Percentiles rank a stretch among this genome's conserved stretches.
phyloP scores from a whole-genome alignment of 2,888 invertebrate genomes.

The Clitarchus hookeri region DNA sequence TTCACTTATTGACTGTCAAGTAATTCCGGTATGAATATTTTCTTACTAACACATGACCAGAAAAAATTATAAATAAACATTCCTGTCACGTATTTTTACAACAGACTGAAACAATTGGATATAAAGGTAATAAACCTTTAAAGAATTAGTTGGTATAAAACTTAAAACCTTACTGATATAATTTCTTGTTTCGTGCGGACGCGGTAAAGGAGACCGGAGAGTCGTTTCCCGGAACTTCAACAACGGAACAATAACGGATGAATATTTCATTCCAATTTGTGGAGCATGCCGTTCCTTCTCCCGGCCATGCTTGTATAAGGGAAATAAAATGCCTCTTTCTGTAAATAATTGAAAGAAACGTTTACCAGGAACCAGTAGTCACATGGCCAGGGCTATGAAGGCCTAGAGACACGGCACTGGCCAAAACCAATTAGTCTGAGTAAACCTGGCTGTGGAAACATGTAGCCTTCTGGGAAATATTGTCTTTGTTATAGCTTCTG shows the following conservation, averaged over 20 bases:
- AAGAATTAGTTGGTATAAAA: no score
- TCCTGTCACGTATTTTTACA: no score
- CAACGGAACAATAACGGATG: background rate
- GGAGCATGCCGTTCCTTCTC: background rate
- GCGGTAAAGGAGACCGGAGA: background rate
- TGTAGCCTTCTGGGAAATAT: background rate
- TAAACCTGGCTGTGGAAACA: background rate
- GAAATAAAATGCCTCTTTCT: constrained; percentile 20
- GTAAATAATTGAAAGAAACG: constrained; percentile 24
- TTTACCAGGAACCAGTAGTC: constrained; percentile 21
- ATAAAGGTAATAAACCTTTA: no score
- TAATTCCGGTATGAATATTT: no score
- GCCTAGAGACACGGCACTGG: constrained; percentile 5
- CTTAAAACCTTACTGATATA: no score
- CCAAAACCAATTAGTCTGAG: constrained; percentile 21
- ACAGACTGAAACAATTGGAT: no score
- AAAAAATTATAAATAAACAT: no score
- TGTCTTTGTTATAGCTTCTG: background rate
- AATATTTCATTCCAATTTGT: constrained; percentile 19
- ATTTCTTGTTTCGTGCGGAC: no score
- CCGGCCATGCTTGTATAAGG: background rate
- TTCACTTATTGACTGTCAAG: no score
- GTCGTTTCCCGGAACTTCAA: background rate
- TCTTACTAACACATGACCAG: no score
- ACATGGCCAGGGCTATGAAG: background rate